phyloP scores from a whole-genome alignment of 2,888 invertebrate species.

The Drepanosiphum platanoidis region DNA sequence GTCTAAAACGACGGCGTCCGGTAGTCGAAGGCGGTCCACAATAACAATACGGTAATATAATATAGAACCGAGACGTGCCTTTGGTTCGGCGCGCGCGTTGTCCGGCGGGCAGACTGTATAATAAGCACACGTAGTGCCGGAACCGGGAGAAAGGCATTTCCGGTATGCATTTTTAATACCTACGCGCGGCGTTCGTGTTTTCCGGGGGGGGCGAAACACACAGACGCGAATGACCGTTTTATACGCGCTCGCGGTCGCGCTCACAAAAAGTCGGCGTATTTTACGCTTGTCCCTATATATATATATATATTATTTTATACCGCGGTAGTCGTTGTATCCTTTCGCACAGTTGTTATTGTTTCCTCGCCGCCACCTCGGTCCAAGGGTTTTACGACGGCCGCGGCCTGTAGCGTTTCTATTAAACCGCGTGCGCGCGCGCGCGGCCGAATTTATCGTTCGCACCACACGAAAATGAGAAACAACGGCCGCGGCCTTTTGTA shows the following conservation, averaged over 20 bases:
- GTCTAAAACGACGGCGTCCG: no score
- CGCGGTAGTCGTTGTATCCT: not conserved
- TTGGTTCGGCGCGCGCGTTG: not conserved
- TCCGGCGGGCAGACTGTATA: no score
- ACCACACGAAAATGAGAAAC: constrained; percentile 22
- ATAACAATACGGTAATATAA: no score
- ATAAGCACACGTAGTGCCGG: not conserved
- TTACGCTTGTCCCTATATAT: not conserved
- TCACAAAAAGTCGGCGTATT: not conserved
- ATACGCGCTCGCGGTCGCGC: not conserved
- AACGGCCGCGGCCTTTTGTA: constrained; percentile 36
- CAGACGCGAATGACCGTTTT: not conserved
- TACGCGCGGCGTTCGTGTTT: not conserved
- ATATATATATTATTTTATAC: not conserved
- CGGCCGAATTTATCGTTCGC: constrained; percentile 3
- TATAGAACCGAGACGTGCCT: no score
- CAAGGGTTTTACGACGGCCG: not conserved
- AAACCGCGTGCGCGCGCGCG: not conserved
- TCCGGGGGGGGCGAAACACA: not conserved
- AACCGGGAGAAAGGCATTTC: constrained; percentile 16
- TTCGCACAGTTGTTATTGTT: constrained; percentile 28
- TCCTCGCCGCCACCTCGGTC: not conserved
- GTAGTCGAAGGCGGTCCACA: no score
- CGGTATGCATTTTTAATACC: constrained; percentile 18
- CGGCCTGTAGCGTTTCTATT: not conserved